Conservation (phyloP, 1,140 invertebrate genomes). For the Dreissena polymorpha region DNA sequence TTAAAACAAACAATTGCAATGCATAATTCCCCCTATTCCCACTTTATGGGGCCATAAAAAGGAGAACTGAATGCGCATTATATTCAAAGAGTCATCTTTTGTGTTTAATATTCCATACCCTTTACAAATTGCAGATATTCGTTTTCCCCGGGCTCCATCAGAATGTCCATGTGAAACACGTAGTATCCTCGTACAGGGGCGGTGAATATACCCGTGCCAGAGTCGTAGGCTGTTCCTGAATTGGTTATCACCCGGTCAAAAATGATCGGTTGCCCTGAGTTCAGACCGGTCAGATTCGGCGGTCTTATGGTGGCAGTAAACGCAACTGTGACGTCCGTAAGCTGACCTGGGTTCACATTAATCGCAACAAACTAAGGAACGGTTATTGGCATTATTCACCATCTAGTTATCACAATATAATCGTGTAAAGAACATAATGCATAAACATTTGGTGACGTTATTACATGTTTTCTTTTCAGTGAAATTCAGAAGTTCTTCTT, state of each 20-base stretch:
- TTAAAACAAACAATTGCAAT: no score
- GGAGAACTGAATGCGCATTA: no score
- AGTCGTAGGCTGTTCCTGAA: slow-evolving; percentile 55
- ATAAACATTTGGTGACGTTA: no score
- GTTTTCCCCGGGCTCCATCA: slow-evolving; percentile 13
- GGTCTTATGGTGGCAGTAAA: slow-evolving; percentile 18
- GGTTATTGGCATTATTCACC: no score
- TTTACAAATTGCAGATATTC: slow-evolving; percentile 28
- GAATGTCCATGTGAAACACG: slow-evolving; percentile 33
- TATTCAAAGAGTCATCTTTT: no score
- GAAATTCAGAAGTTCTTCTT: no score
- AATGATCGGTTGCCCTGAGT: slow-evolving; percentile 29
- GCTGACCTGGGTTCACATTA: not conserved
- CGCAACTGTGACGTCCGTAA: slow-evolving; percentile 6
- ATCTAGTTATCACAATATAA: no score
- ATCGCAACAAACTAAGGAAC: no score
- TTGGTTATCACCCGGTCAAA: slow-evolving; percentile 59
- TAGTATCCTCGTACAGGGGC: slow-evolving; percentile 49
- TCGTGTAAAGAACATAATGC: no score
- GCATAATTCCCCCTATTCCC: no score
- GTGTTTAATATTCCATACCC: not conserved
- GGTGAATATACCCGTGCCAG: slow-evolving; percentile 52
- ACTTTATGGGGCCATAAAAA: no score
- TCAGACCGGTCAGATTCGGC: slow-evolving; percentile 20
- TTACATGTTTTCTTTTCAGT: no score